Evolutionary conservation across 2,888 invertebrate genomes (phyloP).

Genomic region (Spicauda simplicius): DNA sequence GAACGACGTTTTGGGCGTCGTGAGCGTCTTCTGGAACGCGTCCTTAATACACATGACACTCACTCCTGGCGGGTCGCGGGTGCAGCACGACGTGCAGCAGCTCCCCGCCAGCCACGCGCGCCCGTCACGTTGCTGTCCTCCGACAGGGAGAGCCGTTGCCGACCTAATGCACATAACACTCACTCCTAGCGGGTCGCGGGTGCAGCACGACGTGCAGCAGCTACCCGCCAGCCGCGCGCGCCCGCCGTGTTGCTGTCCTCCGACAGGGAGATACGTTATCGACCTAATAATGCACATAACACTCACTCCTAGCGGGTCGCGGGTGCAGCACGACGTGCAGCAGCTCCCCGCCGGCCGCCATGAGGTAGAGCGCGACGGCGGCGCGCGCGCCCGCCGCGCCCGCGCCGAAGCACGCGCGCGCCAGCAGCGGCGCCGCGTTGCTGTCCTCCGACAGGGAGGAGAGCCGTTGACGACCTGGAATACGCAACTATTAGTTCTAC

Average conservation of each 20-base stretch:
- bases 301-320: slow-evolving; percentile 73
- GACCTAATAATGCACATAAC: no score
- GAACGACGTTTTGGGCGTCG: no score
- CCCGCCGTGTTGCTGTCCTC: no score
- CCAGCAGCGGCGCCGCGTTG: slow-evolving; percentile 88
- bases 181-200: slow-evolving; percentile 85
- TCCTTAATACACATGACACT: no score
- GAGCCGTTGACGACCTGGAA: slow-evolving; percentile 87
- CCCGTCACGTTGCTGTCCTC: no score
- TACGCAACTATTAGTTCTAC: neutral
- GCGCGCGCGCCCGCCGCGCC: slow-evolving; percentile 81
- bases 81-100: slow-evolving; percentile 95
- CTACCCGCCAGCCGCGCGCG: slow-evolving; percentile 94
- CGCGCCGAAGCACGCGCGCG: slow-evolving; percentile 86
- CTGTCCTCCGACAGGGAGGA: slow-evolving; percentile 89
- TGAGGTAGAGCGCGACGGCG: slow-evolving; percentile 93
- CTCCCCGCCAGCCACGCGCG: slow-evolving; percentile 94
- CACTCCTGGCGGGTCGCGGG: slow-evolving; percentile 85
- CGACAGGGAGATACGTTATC: no score
- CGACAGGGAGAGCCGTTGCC: no score
- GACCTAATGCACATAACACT: no score
- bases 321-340: slow-evolving; percentile 96
- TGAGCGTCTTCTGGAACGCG: no score
- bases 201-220: slow-evolving; percentile 95
- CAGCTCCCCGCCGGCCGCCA: slow-evolving; percentile 94